Base-by-base conservation (phyloP, 2,797 vertebrate genomes). In the Buphagus erythrorhynchus region DNA sequence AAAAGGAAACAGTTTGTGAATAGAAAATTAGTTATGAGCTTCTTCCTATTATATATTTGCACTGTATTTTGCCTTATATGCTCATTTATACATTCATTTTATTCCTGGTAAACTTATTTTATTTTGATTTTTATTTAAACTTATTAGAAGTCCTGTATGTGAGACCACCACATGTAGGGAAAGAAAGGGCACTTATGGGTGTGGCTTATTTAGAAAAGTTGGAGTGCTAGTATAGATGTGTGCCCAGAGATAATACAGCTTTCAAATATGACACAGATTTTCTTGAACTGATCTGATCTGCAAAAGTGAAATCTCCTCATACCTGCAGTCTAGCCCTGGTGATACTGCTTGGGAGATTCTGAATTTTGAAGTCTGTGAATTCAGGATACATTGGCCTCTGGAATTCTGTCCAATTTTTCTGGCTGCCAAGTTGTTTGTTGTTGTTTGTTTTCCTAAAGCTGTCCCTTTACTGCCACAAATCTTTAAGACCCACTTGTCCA, bases 101-200 rank as follows among this genome's bases (percentile, higher is more conserved):
- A n/a, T 80, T 59, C n/a, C 35, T 13, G 2, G 6, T 43, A 59
- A 29, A 51, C 8, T 25, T 67, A 42, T 61, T 78, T 93, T 61
- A 78, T n/a, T n/a, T n/a, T n/a, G n/a, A n/a, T n/a, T n/a, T n/a
- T n/a, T n/a, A n/a, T n/a, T n/a, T n/a, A n/a, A n/a, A n/a, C n/a
- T n/a, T 88, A 29, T 67, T 48, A 24, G 12, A 74, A 63, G 25
- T 52, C 11, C 22, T 69, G 3, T 48, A 14, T 12, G 6, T 59
- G 66, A 75, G 33, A 51, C 22, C 26, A 46, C 17, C 58, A 11
- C 17, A 11, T 16, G 10, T 13, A 57, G 10, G 17, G 11, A 1
- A 5, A n/a, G 24, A 67, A 52, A 33, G 9, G 1, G 1, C 15
- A 40, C 15, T 10, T 66, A 21, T 6, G 16, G 6, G 2, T 52